These are phyloP conservation scores for Drosophila gunungcola DNA, from an alignment of 1,140 invertebrate species.

Conservation along the genomic window DNA sequence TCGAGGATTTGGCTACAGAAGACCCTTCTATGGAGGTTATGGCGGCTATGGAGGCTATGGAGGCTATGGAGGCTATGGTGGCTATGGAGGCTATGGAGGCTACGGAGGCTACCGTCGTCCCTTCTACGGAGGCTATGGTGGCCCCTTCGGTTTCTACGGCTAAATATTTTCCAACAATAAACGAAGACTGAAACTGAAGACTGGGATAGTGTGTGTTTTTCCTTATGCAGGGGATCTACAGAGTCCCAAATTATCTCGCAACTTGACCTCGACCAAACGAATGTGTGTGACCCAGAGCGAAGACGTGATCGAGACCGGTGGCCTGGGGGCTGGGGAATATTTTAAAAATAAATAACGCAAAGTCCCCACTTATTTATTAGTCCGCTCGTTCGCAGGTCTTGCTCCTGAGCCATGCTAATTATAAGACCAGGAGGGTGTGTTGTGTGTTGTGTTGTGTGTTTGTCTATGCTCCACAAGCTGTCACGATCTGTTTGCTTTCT, in stretches of 20 bases:
- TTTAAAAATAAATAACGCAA: conserved; percentile 80
- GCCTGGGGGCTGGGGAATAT: conserved; percentile 45
- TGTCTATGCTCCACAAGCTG: conserved; percentile 69
- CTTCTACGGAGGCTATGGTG: background rate
- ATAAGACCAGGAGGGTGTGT: conserved; percentile 50
- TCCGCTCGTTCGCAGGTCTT: conserved; percentile 41
- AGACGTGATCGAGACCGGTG: conserved; percentile 40
- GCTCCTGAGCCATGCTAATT: conserved; percentile 60
- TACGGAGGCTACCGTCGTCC: conserved; percentile 1
- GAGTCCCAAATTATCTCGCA: conserved; percentile 47
- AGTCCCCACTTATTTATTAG: conserved; percentile 79
- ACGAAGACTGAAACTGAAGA: conserved; percentile 33
- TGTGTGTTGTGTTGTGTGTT: conserved; percentile 60
- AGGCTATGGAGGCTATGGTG: conserved; percentile 30
- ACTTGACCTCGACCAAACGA: conserved; percentile 57
- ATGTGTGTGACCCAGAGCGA: conserved; percentile 53
- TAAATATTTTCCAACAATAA: conserved; percentile 35
- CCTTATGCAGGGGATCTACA: conserved; percentile 4
- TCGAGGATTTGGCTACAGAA: background rate
- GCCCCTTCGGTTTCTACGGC: conserved; percentile 15
- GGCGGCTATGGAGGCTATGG: conserved; percentile 19
- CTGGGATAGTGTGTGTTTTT: background rate
- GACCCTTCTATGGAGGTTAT: background rate
- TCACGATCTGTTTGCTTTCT: conserved; percentile 57
- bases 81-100: conserved; percentile 13